Percentiles rank a stretch among this genome's conserved stretches.
Evolutionary conservation across 2,113 vertebrate species (phyloP).

Genomic region (Neolamprologus variostigma): DNA sequence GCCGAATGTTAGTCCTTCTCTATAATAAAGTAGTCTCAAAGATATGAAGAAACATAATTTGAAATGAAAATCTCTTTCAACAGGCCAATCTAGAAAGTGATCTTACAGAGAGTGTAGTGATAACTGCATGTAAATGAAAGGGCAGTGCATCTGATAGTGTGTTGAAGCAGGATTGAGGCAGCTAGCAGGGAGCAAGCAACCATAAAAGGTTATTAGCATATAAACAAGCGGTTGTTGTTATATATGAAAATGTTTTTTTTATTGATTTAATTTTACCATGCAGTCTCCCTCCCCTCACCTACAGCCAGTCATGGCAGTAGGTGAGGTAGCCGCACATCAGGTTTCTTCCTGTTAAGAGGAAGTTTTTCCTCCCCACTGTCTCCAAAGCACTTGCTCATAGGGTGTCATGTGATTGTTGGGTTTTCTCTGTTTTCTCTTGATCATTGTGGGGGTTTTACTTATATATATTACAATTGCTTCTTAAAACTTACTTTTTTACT

Average conservation of each 20-base stretch:
- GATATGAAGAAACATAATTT: conserved; percentile 14
- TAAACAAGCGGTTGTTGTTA: background rate
- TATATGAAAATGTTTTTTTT: background rate
- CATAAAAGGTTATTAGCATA: background rate
- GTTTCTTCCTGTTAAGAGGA: background rate
- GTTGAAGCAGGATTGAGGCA: background rate
- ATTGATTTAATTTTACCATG: background rate
- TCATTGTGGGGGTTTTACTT: background rate
- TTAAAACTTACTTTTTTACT: background rate
- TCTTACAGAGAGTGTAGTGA: background rate
- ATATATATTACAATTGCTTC: background rate
- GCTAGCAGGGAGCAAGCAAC: background rate
- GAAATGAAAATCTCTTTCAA: conserved; percentile 4
- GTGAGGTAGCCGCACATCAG: rapidly evolving
- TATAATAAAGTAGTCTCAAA: background rate
- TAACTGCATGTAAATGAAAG: background rate
- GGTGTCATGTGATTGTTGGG: background rate
- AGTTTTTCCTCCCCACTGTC: background rate
- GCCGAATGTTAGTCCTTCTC: background rate
- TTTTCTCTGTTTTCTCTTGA: background rate
- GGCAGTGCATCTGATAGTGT: background rate
- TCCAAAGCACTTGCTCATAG: background rate
- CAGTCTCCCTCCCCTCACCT: background rate
- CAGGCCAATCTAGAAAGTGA: background rate
- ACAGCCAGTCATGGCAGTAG: background rate